Evolutionary conservation across 2,888 invertebrate genomes (phyloP).

Genomic region (Hirtodrosophila alboralis): DNA sequence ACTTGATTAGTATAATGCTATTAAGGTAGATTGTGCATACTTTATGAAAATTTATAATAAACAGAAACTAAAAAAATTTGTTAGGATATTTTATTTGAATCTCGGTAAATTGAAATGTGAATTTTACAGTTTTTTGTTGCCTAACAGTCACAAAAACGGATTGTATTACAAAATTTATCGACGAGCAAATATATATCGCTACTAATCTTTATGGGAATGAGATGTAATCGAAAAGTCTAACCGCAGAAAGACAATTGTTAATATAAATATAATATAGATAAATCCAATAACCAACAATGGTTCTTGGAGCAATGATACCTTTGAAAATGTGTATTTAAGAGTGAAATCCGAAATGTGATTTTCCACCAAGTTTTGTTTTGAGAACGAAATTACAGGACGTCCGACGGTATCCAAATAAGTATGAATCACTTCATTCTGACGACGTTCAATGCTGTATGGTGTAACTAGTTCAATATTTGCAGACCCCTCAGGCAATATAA

Average conservation of each 20-base stretch:
- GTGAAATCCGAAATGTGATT: slow-evolving; percentile 98
- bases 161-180: not conserved
- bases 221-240: slow-evolving; percentile 96
- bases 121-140: slow-evolving; percentile 9
- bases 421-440: slow-evolving; percentile 91
- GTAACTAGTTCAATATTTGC: slow-evolving; percentile 91
- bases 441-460: slow-evolving; percentile 91
- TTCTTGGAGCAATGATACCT: slow-evolving; percentile 94
- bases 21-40: slow-evolving; percentile 18
- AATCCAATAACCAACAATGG: slow-evolving; percentile 95
- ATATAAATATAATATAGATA: slow-evolving; percentile 94
- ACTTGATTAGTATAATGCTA: slow-evolving; percentile 3
- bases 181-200: too few relatives aligned
- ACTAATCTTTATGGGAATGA: slow-evolving; percentile 67
- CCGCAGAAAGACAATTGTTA: slow-evolving; percentile 96
- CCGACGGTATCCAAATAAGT: slow-evolving; percentile 98
- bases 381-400: slow-evolving; percentile 93
- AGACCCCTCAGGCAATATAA: slow-evolving; percentile 97
- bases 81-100: slow-evolving; percentile 24
- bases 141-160: slow-evolving; percentile 5
- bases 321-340: slow-evolving; percentile 94
- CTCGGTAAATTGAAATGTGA: slow-evolving; percentile 11
- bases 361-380: slow-evolving; percentile 94
- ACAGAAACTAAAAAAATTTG: slow-evolving; percentile 24
- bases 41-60: slow-evolving; percentile 12